Evolutionary conservation across 2,113 vertebrate genomes (phyloP), one percentile per base, ranked within the genome.

Genomic region (Macaca nemestrina): DNA sequence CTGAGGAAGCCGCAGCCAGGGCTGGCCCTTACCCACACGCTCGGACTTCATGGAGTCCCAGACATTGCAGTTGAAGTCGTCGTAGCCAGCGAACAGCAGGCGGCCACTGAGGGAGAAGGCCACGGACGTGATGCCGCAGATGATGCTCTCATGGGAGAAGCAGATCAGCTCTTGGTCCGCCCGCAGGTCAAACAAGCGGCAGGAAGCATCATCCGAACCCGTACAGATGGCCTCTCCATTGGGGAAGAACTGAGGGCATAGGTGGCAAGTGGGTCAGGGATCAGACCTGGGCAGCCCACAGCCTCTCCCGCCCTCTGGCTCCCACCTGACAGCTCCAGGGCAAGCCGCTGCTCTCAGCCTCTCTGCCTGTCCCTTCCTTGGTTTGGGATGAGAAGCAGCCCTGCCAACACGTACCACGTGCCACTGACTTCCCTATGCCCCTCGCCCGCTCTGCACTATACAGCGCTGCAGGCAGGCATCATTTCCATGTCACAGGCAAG

Each of bases 11-110:
- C 18, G 13, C 0, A 2, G 23, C 10, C 13, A 12, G 70, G 61
- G 30, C 22, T 14, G 59, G 59, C 40, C 79, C 99, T 99, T 97
- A 99, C 99, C 99, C 50, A 99, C 99, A 96, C 99, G 98, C 98
- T 99, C 99, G 0, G 98, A 91, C 97, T 99, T 99, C 45, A 99
- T 98, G 4, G 98, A 93, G 97, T 99, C 99, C 99, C 99, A 99
- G 98, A 99, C 99, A 96, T 99, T 99, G 98, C 99, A 99, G 96
- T 99, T 99, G 98, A 99, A 99, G 98, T 99, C 99, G 0, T 99
- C 99, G 0, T 99, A 99, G 0, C 99, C 99, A 0, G 99, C 99
- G 0, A 99, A 98, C 68, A 99, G 40, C 97, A 99, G 99, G 27
- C 99, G 99, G 7, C 99, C 99, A 0, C 99, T 99, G 93, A 99